Percentiles rank a stretch among this genome's conserved stretches.
Conservation (phyloP, 2,797 vertebrate genomes). For the Gastrophryne carolinensis region DNA sequence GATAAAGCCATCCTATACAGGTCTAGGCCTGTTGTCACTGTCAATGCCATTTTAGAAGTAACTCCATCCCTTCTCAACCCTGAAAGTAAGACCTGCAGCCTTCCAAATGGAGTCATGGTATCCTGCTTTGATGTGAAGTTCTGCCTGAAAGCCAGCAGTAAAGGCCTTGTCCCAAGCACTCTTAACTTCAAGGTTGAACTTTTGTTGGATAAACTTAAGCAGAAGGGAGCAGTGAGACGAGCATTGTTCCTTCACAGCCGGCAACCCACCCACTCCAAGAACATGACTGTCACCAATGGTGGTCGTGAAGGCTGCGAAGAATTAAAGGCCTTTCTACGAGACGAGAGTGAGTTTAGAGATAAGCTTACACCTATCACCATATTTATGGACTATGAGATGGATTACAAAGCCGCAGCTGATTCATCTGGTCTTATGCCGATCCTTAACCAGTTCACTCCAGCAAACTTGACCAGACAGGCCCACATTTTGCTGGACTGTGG, state of each 20-base stretch:
- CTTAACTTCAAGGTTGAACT: conserved; percentile 87
- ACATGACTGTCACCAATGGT: conserved; percentile 79
- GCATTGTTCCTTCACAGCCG: conserved; percentile 83
- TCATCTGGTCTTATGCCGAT: conserved; percentile 82
- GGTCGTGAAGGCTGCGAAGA: conserved; percentile 80
- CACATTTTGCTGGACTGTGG: conserved; percentile 95
- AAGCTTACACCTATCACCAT: conserved; percentile 94
- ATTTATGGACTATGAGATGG: conserved; percentile 88
- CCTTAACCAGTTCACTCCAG: conserved; percentile 80
- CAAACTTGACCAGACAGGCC: conserved; percentile 90
- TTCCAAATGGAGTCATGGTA: conserved; percentile 68
- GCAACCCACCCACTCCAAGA: conserved; percentile 79
- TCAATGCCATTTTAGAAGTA: conserved; percentile 86
- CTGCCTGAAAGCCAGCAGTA: conserved; percentile 84
- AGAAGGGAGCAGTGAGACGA: conserved; percentile 88
- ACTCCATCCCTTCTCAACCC: conserved; percentile 90
- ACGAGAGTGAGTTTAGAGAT: conserved; percentile 91
- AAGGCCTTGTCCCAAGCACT: conserved; percentile 69
- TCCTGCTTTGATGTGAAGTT: conserved; percentile 92
- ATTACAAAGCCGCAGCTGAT: conserved; percentile 80
- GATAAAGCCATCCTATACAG: conserved; percentile 87
- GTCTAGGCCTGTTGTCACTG: conserved; percentile 91
- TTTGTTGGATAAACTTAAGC: conserved; percentile 90
- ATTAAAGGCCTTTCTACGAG: conserved; percentile 82
- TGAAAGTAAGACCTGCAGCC: conserved; percentile 78